A percentile compares a stretch with the other conserved stretches of the same genome.
Conservation (phyloP, 2,113 vertebrate genomes). For the Psilopogon haemacephalus region DNA sequence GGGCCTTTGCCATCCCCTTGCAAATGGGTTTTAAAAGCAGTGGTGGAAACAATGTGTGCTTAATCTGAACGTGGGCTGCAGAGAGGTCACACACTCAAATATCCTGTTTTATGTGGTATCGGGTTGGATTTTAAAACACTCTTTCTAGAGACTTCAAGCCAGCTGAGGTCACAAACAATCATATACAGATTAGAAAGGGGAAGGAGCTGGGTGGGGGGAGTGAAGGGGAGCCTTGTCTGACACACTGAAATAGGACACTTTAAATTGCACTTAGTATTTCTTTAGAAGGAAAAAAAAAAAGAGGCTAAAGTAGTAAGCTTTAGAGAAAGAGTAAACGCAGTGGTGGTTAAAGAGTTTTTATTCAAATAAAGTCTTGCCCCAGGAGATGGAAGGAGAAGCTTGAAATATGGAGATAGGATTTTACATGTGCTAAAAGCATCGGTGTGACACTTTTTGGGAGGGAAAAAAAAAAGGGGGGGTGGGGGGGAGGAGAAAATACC, state of each 20-base stretch:
- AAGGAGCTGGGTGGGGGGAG: not conserved
- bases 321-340: conserved; percentile 35
- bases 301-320: not conserved
- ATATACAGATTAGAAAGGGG: conserved; percentile 30
- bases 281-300: conserved; percentile 50
- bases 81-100: conserved; percentile 25
- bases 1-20: not conserved
- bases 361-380: conserved; percentile 62
- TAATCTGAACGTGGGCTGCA: conserved; percentile 21
- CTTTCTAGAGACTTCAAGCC: conserved; percentile 27
- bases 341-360: conserved; percentile 59
- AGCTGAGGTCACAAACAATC: conserved; percentile 51
- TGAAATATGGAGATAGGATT: conserved; percentile 49
- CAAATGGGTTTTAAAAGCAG: conserved; percentile 34
- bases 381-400: conserved; percentile 54
- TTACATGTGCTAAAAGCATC: conserved; percentile 74
- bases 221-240: not conserved
- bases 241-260: conserved; percentile 41
- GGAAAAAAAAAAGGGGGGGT: not conserved
- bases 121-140: conserved; percentile 59
- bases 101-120: conserved; percentile 30
- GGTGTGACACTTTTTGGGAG: conserved; percentile 57
- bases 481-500: not conserved
- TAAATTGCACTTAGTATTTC: conserved; percentile 28
- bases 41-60: not conserved